Evolutionary conservation across 2,888 invertebrate species (phyloP), one percentile per base, ranked within the genome.

Genomic region (Rotaria magnacalcarata): DNA sequence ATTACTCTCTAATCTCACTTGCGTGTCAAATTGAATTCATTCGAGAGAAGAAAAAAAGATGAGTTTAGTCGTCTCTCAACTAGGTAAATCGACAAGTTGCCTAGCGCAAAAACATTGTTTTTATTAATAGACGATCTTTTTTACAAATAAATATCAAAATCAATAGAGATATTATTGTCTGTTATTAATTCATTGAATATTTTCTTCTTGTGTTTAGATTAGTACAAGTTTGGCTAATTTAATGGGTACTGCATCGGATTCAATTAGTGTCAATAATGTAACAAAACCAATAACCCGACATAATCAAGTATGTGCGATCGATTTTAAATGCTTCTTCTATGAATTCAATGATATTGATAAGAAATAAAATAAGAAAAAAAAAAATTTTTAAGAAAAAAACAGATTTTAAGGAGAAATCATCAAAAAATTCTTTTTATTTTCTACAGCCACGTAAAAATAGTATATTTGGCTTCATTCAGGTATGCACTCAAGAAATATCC

Each of bases 151-250:
- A 8, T 60, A 3, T 60, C 14, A 54, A 21, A 54, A 1, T 5
- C 3, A 21, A 19, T 19, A 19, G 21, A 54, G 4, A 54, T 5
- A 54, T 24, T 56, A 56, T 56, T 56, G 8, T 24, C 8, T 67
- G 6, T 34, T 34, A 41, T 41, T 34, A 34, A 34, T 34, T 34
- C 50, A 34, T 67, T 6, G 21, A 54, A 21, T 21, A 21, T 1
- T 19, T 24, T 47, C n/a, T 47, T 8, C 47, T 80, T 80, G 8
- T 43, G 10, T 80, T 47, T 80, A 80, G 80, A 80, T 80, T n/a
- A 80, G 80, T 80, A 80, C 80, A 11, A 80, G 80, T 47, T 80
- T 80, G n/a, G 80, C 47, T 5, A 80, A 80, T 80, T 80, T 80
- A 80, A 47, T 80, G 47, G 80, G 80, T 11, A 80, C 43, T 11